Evolutionary conservation across 2,797 vertebrate species (phyloP), one percentile per base, ranked within the genome.

Genomic region (Takifugu rubripes): DNA sequence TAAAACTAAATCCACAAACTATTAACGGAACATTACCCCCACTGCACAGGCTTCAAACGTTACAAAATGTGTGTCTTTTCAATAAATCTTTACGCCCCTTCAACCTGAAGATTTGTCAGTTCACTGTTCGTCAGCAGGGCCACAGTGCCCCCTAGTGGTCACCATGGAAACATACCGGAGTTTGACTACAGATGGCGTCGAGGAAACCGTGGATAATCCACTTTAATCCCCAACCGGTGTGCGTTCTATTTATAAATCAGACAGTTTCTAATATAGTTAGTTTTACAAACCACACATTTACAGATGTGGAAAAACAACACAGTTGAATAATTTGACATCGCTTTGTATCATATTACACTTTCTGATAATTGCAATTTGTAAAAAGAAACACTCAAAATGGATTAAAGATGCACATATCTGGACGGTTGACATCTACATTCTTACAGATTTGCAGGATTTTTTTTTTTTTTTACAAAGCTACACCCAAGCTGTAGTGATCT

Each of bases 181-280:
- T 57, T 1, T 36, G 51, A 1, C 14, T 10, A 33, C 87, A 91
- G 88, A 89, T 90, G 86, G 88, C 73, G 69, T 78, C 78, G 81
- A 78, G 68, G 68, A 87, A 65, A 71, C 67, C 59, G 21, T 59
- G 55, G 90, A 90, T 92, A 87, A 92, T 81, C 78, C 66, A 46
- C 52, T 43, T 31, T 82, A 68, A 80, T 71, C 75, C 71, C 59
- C 64, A 21, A 0, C 15, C 16, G 50, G 47, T 49, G 49, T 59
- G 52, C 58, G 61, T 36, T 44, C 43, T 17, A 44, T 44, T 44
- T 44, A 44, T 44, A 44, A 44, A n/a, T 44, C 33, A 36, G 2
- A 36, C 31, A 5, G 31, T 33, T 33, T 33, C 33, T 12, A 8
- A 11, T 33, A 33, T 33, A 33, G 33, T 33, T 11, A 9, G 3